These are phyloP conservation scores for Rhynchotus rufescens DNA, from an alignment of 2,797 vertebrate genomes.

Conservation along the genomic window DNA sequence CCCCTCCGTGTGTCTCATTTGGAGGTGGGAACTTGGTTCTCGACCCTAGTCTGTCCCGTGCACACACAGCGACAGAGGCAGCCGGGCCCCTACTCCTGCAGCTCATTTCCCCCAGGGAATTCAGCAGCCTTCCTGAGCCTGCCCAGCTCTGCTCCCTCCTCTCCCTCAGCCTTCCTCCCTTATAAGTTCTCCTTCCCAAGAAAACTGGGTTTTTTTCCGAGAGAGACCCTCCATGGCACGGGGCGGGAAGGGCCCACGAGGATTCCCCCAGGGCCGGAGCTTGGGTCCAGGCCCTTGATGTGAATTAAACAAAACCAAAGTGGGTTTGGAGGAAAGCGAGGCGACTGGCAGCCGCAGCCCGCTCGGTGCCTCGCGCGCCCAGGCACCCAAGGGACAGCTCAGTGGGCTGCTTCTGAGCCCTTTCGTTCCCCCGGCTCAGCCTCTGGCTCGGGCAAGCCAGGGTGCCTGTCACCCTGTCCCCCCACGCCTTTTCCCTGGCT, in stretches of 20 bases:
- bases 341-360: constrained; percentile 57
- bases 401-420: constrained; percentile 43
- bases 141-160: neutral
- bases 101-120: neutral
- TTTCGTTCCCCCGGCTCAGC: constrained; percentile 72
- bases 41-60: neutral
- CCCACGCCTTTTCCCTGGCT: constrained; percentile 54
- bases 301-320: constrained; percentile 78
- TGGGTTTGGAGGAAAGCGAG: constrained; percentile 61
- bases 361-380: constrained; percentile 44
- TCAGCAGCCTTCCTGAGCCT: neutral
- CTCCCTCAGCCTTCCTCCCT: neutral
- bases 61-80: neutral
- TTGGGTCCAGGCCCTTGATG: constrained; percentile 39
- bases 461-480: constrained; percentile 66
- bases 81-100: rapidly evolving
- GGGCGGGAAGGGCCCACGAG: neutral
- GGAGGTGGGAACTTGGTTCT: neutral
- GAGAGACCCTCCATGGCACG: neutral
- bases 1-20: neutral
- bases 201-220: too few species aligned
- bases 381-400: constrained; percentile 70
- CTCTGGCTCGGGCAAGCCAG: constrained; percentile 63
- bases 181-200: neutral
- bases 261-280: neutral